Conservation (phyloP, 1,140 invertebrate genomes). For the Brachionus asplanchnoidis region DNA sequence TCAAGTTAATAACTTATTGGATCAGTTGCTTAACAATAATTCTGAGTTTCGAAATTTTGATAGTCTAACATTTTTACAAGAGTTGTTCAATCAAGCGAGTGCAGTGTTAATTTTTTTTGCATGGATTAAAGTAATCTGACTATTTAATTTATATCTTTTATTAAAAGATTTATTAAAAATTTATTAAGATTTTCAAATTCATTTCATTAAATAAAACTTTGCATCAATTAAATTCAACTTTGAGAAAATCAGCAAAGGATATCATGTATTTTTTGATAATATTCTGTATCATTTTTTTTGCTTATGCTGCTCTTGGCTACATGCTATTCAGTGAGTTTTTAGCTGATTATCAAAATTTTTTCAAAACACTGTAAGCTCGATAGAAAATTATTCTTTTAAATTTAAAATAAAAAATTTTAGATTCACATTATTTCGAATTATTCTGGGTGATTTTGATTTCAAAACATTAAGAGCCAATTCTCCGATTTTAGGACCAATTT, state of each 20-base stretch:
- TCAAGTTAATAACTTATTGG: slow-evolving; percentile 44
- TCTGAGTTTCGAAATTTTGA: slow-evolving; percentile 43
- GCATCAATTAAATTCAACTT: slow-evolving; percentile 67
- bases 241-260: slow-evolving; percentile 67
- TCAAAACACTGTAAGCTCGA: slow-evolving; percentile 50
- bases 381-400: neutral
- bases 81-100: slow-evolving; percentile 43
- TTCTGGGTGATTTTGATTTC: slow-evolving; percentile 76
- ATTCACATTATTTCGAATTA: slow-evolving; percentile 70
- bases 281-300: slow-evolving; percentile 76
- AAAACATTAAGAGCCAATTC: slow-evolving; percentile 68
- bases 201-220: slow-evolving; percentile 73
- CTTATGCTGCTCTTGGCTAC: slow-evolving; percentile 64
- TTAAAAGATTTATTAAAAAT: too few relatives aligned
- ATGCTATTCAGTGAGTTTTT: slow-evolving; percentile 57
- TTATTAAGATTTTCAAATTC: slow-evolving; percentile 67
- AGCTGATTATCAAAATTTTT: slow-evolving; percentile 40
- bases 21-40: slow-evolving; percentile 16
- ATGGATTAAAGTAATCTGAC: slow-evolving; percentile 44
- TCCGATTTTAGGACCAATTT: slow-evolving; percentile 70
- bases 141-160: too few relatives aligned
- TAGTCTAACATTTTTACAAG: slow-evolving; percentile 42
- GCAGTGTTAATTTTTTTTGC: slow-evolving; percentile 42
- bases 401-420: slow-evolving; percentile 44
- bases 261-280: slow-evolving; percentile 71